These are phyloP conservation scores for Colinus virginianus DNA, from an alignment of 2,113 vertebrate species.

Conservation along the genomic window DNA sequence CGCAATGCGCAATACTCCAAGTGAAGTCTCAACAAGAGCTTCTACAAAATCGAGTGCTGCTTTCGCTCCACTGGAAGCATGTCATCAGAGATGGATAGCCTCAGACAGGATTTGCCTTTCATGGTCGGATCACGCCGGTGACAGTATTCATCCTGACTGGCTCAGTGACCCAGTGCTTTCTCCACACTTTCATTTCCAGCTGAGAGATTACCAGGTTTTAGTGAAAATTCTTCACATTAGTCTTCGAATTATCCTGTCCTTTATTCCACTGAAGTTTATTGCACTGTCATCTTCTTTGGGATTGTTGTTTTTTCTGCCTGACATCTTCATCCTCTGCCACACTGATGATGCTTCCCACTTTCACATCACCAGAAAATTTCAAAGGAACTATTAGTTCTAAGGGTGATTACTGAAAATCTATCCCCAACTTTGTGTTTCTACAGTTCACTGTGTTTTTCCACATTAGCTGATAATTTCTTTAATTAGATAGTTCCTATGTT, in stretches of 20 bases:
- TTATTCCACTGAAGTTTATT: neutral
- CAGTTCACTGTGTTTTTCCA: neutral
- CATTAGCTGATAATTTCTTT: neutral
- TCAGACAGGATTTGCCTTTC: conserved; percentile 29
- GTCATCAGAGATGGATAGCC: neutral
- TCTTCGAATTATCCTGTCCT: neutral
- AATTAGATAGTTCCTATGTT: neutral
- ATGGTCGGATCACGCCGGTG: neutral
- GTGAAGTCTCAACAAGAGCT: neutral
- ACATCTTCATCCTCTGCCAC: neutral
- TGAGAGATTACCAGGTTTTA: neutral
- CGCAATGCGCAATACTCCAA: neutral
- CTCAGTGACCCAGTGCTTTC: conserved; percentile 24
- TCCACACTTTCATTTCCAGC: conserved; percentile 7
- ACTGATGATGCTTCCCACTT: neutral
- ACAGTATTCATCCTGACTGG: conserved; percentile 35
- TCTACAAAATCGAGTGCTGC: neutral
- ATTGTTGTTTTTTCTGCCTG: neutral
- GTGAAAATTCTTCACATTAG: neutral
- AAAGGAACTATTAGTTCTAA: neutral
- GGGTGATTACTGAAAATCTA: neutral
- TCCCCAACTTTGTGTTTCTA: neutral
- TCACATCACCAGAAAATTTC: neutral
- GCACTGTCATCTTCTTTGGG: neutral
- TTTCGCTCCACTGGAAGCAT: neutral